Percentiles rank a stretch among this genome's conserved stretches.
phyloP scores from a whole-genome alignment of 2,888 invertebrate genomes.

The Camponotus fellah region DNA sequence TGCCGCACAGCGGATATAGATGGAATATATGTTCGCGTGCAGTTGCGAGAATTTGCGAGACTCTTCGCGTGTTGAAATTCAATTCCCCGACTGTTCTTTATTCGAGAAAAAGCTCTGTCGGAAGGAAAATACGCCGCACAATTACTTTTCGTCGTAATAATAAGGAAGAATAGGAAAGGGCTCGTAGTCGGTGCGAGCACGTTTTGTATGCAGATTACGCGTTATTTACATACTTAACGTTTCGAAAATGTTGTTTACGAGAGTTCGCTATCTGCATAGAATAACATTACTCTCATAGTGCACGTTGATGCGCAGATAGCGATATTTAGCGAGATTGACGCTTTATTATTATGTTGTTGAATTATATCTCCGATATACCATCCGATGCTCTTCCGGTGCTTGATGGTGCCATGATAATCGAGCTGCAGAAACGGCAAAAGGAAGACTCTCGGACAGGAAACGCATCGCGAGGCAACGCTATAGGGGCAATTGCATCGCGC shows the following conservation, averaged over 20 bases:
- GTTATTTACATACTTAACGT: not conserved
- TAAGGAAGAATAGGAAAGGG: not conserved
- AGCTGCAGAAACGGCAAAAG: constrained; percentile 9
- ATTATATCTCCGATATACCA: constrained; percentile 29
- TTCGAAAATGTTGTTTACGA: not conserved
- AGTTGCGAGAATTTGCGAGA: not conserved
- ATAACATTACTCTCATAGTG: not conserved
- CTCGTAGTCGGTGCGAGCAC: not conserved
- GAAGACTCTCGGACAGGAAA: constrained; percentile 43
- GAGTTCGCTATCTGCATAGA: not conserved
- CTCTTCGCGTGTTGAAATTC: constrained; percentile 16
- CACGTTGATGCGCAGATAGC: not conserved
- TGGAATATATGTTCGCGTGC: constrained; percentile 28
- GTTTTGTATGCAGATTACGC: not conserved
- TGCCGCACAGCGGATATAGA: not conserved
- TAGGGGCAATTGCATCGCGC: constrained; percentile 40
- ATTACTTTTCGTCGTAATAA: not conserved
- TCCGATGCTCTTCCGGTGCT: constrained; percentile 33
- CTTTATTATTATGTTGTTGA: constrained; percentile 25
- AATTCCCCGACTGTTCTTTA: not conserved
- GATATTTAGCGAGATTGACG: constrained; percentile 10
- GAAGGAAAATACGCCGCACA: not conserved
- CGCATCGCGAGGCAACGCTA: constrained; percentile 28
- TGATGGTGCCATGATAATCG: constrained; percentile 7
- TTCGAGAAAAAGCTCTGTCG: not conserved